Evolutionary conservation across 2,797 vertebrate genomes (phyloP).

Genomic region (Danio aesculapii): DNA sequence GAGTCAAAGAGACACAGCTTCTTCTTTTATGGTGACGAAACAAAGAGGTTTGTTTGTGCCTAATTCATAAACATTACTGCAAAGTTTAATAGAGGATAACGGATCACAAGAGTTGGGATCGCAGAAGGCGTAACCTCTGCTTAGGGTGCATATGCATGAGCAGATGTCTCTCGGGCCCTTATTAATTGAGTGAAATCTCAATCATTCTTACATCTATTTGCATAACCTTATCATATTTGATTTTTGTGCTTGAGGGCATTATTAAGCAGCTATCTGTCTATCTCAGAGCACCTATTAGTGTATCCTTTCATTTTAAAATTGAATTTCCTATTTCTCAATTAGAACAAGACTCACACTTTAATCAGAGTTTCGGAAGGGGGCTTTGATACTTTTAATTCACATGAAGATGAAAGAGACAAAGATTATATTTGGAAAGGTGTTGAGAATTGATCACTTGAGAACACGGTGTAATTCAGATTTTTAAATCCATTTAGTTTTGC

Average conservation of each 20-base stretch:
- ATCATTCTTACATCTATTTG: conserved; percentile 62
- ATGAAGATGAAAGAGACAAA: conserved; percentile 35
- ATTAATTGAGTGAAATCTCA: conserved; percentile 67
- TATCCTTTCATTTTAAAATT: conserved; percentile 54
- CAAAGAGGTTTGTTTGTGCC: conserved; percentile 1
- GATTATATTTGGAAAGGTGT: conserved; percentile 3
- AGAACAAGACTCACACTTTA: conserved; percentile 52
- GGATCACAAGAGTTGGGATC: conserved; percentile 16
- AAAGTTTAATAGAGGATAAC: conserved; percentile 53
- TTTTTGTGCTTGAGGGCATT: conserved; percentile 61
- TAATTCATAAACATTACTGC: background rate
- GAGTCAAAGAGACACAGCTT: background rate
- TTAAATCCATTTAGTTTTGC: background rate
- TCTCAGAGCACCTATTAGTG: conserved; percentile 58
- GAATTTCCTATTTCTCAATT: conserved; percentile 62
- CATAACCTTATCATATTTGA: conserved; percentile 64
- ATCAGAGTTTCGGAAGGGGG: conserved; percentile 50
- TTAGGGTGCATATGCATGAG: conserved; percentile 55
- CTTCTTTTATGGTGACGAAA: background rate
- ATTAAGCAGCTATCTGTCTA: conserved; percentile 62
- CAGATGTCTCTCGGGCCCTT: conserved; percentile 55
- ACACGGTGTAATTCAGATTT: background rate
- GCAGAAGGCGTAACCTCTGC: conserved; percentile 46
- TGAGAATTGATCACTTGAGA: conserved; percentile 16
- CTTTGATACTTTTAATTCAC: conserved; percentile 35